Conservation (phyloP, 2,113 vertebrate genomes). For the Verasper variegatus region DNA sequence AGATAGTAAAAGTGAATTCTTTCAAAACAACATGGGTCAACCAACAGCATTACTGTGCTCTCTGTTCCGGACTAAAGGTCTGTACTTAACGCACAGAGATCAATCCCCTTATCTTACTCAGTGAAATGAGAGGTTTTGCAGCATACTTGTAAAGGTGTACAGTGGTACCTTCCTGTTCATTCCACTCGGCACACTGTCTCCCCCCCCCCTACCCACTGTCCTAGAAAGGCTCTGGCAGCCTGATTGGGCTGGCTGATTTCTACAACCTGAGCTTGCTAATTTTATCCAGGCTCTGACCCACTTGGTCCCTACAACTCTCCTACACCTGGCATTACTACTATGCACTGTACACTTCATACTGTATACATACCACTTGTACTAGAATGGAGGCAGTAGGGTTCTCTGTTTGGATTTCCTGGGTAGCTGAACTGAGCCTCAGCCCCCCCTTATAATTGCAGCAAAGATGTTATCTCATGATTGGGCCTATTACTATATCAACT, state of each 20-base stretch:
- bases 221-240: conserved; percentile 33
- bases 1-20: background rate
- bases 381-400: background rate
- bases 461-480: too few relatives aligned
- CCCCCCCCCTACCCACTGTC: background rate
- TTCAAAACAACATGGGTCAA: background rate
- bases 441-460: too few relatives aligned
- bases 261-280: conserved; percentile 37
- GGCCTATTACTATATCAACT: too few relatives aligned
- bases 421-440: too few relatives aligned
- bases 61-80: too few relatives aligned
- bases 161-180: background rate
- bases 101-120: background rate
- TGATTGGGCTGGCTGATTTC: conserved; percentile 14
- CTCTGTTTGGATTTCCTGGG: background rate
- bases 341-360: background rate
- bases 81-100: too few relatives aligned
- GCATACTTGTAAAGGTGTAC: background rate
- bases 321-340: background rate
- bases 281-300: conserved; percentile 62
- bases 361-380: background rate
- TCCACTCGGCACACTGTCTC: background rate
- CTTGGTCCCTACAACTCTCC: conserved; percentile 35
- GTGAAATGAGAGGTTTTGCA: background rate
- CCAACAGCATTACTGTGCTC: too few relatives aligned